phyloP scores from a whole-genome alignment of 2,797 vertebrate species.

The Neosalanx taihuensis region DNA sequence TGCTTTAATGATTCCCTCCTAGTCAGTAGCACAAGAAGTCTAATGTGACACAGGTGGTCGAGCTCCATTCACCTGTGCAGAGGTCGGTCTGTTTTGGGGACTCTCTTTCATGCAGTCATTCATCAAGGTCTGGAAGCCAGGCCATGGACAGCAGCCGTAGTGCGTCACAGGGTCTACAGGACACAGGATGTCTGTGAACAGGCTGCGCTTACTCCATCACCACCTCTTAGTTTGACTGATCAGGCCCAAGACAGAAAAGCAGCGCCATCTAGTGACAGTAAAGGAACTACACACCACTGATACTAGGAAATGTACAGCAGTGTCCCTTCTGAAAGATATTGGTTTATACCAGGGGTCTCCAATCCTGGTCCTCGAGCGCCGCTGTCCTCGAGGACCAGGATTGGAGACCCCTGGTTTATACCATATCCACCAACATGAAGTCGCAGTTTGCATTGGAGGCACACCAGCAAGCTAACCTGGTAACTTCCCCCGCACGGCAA shows the following conservation, averaged over 20 bases:
- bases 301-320: too few relatives aligned
- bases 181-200: neutral
- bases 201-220: neutral
- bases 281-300: neutral
- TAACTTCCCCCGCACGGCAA: constrained; percentile 90
- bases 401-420: too few relatives aligned
- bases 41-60: neutral
- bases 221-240: neutral
- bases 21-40: too few relatives aligned
- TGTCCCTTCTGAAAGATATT: too few relatives aligned
- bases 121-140: constrained; percentile 86
- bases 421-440: too few relatives aligned
- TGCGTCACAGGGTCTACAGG: constrained; percentile 89
- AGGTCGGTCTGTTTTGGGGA: constrained; percentile 89
- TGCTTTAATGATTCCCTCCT: too few relatives aligned
- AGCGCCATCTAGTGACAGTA: neutral
- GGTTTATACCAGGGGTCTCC: too few relatives aligned
- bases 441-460: neutral
- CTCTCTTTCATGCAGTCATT: constrained; percentile 87
- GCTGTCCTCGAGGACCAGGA: too few relatives aligned
- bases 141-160: constrained; percentile 90
- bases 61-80: constrained; percentile 78
- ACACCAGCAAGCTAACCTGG: constrained; percentile 73
- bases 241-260: too few relatives aligned
- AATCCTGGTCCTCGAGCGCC: too few relatives aligned